Base-by-base conservation (phyloP, 2,797 vertebrate species). In the Chromobotia macracanthus region DNA sequence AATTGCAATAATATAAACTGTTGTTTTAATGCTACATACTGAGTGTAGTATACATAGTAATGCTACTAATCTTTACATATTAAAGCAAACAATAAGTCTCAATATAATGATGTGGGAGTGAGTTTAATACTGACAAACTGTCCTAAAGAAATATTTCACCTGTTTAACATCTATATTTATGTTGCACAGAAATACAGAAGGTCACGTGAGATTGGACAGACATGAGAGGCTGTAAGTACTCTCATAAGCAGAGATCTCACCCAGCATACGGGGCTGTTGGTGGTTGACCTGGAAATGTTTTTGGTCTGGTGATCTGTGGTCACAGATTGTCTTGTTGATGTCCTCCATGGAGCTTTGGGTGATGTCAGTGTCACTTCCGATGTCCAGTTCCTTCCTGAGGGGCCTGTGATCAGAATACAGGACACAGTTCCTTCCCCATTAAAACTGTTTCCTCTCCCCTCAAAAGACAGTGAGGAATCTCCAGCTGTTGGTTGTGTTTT, bases 321-420 rank as follows among this genome's bases (percentile, higher is more conserved):
- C 93, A 23, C 90, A 89, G 87, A 94, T 92, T 58, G 92, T 90
- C 11, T 70, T 83, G 23, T 51, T 94, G 82, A 93, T 86, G 88
- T 95, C 94, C 71, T 95, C 93, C 93, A 95, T 91, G 8, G 94
- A 95, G 76, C 94, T 95, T 89, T 95, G 94, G 69, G 93, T 94
- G 60, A 94, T 86, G 73, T 95, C 94, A 15, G 93, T 94, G 87
- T 95, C 94, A 16, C 93, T 94, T 60, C 90, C 93, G 13, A 92
- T 89, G 28, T 95, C 93, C 84, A 91, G 87, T 76, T 92, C 91
- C 82, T 91, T 89, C 82, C 87, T 93, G 9, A 93, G 88, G 58
- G 94, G 92, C 31, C 93, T 95, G 84, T 48, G 79, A 81, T 70
- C 3, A 25, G 64, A 11, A 15, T 5, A 50, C 18, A 21, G 50